Evolutionary conservation across 2,797 vertebrate species (phyloP).

Genomic region (Lerista edwardsae): DNA sequence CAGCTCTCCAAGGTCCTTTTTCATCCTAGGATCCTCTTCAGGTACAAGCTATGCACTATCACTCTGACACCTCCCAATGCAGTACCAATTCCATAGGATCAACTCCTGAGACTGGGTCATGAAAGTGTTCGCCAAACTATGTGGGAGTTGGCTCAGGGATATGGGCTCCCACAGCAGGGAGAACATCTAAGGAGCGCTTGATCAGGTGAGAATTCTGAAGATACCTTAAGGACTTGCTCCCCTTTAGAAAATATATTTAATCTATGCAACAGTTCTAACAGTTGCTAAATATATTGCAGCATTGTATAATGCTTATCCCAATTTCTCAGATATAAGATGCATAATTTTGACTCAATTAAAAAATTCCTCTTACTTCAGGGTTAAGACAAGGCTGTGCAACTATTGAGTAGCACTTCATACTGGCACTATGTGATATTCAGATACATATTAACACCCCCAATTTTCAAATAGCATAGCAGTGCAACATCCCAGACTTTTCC

Average conservation of each 20-base stretch:
- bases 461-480: background rate
- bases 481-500: background rate
- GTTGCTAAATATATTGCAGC: background rate
- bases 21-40: too few relatives aligned
- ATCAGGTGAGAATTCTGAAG: background rate
- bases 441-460: background rate
- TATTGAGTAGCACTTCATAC: slow-evolving; percentile 31
- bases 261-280: background rate
- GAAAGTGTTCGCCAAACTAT: background rate
- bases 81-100: background rate
- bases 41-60: too few relatives aligned
- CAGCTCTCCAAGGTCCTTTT: too few relatives aligned
- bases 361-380: too few relatives aligned
- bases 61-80: too few relatives aligned
- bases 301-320: background rate
- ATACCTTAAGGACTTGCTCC: background rate
- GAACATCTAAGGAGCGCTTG: background rate
- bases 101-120: background rate
- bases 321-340: too few relatives aligned
- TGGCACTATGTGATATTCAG: background rate
- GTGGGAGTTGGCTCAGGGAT: background rate
- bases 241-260: background rate
- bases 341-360: too few relatives aligned
- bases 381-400: background rate
- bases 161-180: background rate